Conservation (phyloP, 2,888 invertebrate species). For the Oligia strigilis region DNA sequence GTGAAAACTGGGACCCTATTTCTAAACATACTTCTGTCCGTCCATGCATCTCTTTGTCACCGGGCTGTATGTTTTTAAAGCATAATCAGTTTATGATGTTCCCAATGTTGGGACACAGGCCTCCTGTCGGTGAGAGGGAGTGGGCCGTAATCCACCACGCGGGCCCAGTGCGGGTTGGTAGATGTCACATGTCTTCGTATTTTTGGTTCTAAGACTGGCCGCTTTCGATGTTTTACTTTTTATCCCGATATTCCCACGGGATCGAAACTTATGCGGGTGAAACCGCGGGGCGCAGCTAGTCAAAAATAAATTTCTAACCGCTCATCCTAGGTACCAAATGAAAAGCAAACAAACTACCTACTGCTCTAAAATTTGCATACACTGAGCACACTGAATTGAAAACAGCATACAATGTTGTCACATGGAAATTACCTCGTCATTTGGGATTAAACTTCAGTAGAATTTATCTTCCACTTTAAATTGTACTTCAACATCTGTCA, state of each 20-base stretch:
- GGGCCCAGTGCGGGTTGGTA: no score
- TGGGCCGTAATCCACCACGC: no score
- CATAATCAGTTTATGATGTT: no score
- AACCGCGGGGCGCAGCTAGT: no score
- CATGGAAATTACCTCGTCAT: not conserved
- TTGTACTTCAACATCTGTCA: not conserved
- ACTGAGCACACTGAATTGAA: not conserved
- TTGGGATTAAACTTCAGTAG: not conserved
- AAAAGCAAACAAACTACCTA: not conserved
- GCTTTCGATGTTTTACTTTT: no score
- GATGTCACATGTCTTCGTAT: no score
- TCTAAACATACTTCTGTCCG: not conserved
- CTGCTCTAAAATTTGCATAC: not conserved
- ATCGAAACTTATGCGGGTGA: no score
- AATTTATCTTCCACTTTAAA: slow-evolving; percentile 30
- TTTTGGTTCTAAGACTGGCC: no score
- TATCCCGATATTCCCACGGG: no score
- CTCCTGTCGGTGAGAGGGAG: no score
- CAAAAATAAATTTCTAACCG: not conserved
- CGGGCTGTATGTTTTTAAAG: not conserved
- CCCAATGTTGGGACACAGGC: no score
- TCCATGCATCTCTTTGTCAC: not conserved
- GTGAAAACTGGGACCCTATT: not conserved
- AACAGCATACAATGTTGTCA: slow-evolving; percentile 12
- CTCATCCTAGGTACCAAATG: not conserved